Base-by-base conservation (phyloP, 2,888 invertebrate genomes). In the Nymphalis c-album region DNA sequence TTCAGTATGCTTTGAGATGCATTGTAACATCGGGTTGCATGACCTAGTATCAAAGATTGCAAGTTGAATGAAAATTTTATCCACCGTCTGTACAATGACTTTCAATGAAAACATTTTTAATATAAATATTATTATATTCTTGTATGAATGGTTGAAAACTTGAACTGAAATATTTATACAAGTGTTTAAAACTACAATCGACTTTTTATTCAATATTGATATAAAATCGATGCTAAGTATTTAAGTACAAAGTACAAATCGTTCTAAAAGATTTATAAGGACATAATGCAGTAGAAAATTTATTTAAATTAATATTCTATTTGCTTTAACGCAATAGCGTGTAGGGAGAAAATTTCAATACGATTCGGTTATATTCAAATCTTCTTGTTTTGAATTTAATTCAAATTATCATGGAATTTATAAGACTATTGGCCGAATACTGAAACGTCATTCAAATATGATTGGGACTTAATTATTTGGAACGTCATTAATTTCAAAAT, bases 1-100 rank as follows among this genome's bases (percentile, higher is more conserved):
- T 62, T 66, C 65, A 66, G 69, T 63, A 53, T 63, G 65, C 60
- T 66, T 66, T 55, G 60, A 66, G 60, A 51, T 66, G 65, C 65
- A 66, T 66, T 66, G 65, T 66, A 60, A 53, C 51, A 26, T 60
- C 65, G 60, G 65, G 65, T 61, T 66, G 66, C 59, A 53, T 66
- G 69, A 69, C 69, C 69, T 60, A 69, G 60, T 66, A 69, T 46
- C 69, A 48, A 65, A 60, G 61, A 67, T 50, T 63, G 51, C 48
- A 47, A 48, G 64, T 31, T 59, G 64, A 64, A 61, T 35, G 62
- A 60, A 57, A 60, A 66, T 61, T 61, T 55, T 66, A 60, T 35
- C 40, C 40, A 40, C 16, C 60, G 22, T 61, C 10, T 60, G 40
- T 66, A 55, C 46, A 40, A 58, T 8, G 59, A 50, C 7, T 47